A percentile compares a stretch with the other conserved stretches of the same genome.
These are phyloP conservation scores for Sylvilagus bachmani DNA, from an alignment of 2,113 vertebrate species.

Conservation along the genomic window DNA sequence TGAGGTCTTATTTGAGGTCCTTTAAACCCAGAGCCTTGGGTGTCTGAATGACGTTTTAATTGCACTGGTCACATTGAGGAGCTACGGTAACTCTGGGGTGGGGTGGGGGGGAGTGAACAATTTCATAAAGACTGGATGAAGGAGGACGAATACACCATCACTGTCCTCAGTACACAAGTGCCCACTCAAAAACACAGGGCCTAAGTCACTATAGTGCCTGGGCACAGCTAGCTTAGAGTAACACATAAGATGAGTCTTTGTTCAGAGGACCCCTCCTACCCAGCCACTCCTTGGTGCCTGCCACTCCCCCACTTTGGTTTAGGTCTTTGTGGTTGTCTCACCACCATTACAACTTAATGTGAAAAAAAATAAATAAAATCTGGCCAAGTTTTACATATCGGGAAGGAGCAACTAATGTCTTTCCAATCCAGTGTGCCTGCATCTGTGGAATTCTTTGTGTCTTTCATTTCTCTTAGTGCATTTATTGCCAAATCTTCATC, in stretches of 20 bases:
- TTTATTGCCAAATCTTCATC: not conserved
- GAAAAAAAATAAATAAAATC: not conserved
- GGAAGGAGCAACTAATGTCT: not conserved
- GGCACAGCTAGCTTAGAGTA: not conserved
- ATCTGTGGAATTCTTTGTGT: not conserved
- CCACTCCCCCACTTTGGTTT: too few relatives aligned
- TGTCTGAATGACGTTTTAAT: constrained; percentile 74
- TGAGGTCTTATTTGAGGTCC: constrained; percentile 36
- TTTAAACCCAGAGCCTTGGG: constrained; percentile 64
- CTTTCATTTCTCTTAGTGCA: not conserved
- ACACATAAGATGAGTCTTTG: not conserved
- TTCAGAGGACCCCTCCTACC: too few relatives aligned
- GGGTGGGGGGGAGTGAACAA: not conserved
- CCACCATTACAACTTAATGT: not conserved
- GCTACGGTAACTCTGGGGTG: constrained; percentile 66
- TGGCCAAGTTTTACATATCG: not conserved
- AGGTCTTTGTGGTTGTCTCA: not conserved
- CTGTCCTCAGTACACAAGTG: not conserved
- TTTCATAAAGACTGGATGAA: constrained; percentile 14
- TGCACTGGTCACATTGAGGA: constrained; percentile 16
- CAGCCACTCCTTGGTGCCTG: not conserved
- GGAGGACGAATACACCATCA: not conserved
- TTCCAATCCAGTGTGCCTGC: not conserved
- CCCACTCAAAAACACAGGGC: not conserved
- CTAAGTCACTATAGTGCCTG: not conserved